A percentile compares a stretch with the other conserved stretches of the same genome.
Evolutionary conservation across 2,113 vertebrate species (phyloP).

Genomic region (Pyxicephalus adspersus): DNA sequence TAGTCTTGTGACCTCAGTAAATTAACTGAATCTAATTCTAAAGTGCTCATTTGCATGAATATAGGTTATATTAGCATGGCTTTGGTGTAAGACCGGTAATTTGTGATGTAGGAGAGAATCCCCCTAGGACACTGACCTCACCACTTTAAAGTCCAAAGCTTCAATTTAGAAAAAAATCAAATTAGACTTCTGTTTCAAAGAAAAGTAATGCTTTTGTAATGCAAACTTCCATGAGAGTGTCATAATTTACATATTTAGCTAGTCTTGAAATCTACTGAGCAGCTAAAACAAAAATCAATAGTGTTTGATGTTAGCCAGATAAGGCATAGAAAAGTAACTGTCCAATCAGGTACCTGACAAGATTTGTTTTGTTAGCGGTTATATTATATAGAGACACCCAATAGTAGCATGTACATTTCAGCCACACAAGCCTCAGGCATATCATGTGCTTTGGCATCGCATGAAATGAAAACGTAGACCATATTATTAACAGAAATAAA

Average conservation of each 20-base stretch:
- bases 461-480: slow-evolving; percentile 25
- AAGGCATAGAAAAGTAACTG: slow-evolving; percentile 29
- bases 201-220: slow-evolving; percentile 52
- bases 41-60: slow-evolving; percentile 56
- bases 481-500: slow-evolving; percentile 43
- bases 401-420: not conserved
- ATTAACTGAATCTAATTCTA: slow-evolving; percentile 47
- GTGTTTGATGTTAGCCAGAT: slow-evolving; percentile 39
- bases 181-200: slow-evolving; percentile 53
- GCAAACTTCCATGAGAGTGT: slow-evolving; percentile 41
- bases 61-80: slow-evolving; percentile 57
- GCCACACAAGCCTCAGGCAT: slow-evolving; percentile 27
- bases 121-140: slow-evolving; percentile 52
- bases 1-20: slow-evolving; percentile 41
- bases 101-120: slow-evolving; percentile 51
- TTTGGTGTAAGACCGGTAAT: slow-evolving; percentile 56
- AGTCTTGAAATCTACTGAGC: slow-evolving; percentile 14
- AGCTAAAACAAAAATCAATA: slow-evolving; percentile 35
- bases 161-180: slow-evolving; percentile 54
- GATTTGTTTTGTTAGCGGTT: slow-evolving; percentile 26
- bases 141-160: slow-evolving; percentile 39
- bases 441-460: slow-evolving; percentile 40
- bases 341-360: slow-evolving; percentile 33
- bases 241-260: slow-evolving; percentile 49
- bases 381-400: slow-evolving; percentile 22